These are phyloP conservation scores for Ypsolopha scabrella DNA, from an alignment of 2,888 invertebrate species.

Conservation along the genomic window DNA sequence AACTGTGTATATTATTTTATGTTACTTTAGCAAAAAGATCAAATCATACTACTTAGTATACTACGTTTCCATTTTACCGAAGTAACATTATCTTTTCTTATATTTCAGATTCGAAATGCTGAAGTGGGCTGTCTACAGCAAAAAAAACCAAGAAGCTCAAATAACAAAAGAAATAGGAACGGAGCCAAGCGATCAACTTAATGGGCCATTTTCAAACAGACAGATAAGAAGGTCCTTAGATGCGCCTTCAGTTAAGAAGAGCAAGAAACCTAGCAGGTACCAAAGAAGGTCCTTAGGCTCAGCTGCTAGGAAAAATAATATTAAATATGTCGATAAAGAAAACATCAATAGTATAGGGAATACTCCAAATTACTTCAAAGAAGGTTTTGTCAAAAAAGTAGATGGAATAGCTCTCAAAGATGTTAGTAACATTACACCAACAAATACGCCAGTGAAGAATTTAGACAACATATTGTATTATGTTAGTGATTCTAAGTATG, in stretches of 20 bases:
- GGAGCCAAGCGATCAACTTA: constrained; percentile 25
- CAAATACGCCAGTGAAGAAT: constrained; percentile 42
- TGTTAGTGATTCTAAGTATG: constrained; percentile 36
- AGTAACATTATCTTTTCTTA: not conserved
- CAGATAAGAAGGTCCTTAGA: constrained; percentile 47
- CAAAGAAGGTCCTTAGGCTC: constrained; percentile 54
- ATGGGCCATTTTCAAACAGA: constrained; percentile 26
- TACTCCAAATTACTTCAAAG: constrained; percentile 72
- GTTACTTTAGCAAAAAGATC: too few species aligned
- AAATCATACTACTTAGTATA: not conserved
- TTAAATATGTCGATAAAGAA: constrained; percentile 50
- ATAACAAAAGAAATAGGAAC: constrained; percentile 24
- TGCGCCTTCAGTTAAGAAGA: constrained; percentile 48
- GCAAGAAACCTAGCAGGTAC: constrained; percentile 58
- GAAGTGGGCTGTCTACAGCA: constrained; percentile 72
- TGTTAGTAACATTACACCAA: constrained; percentile 74
- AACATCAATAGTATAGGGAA: constrained; percentile 63
- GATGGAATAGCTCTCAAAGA: constrained; percentile 66
- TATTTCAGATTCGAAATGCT: constrained; percentile 50
- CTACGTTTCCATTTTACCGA: not conserved
- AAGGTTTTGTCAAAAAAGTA: constrained; percentile 67
- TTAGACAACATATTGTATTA: constrained; percentile 41
- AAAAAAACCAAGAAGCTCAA: constrained; percentile 49
- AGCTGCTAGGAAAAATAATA: constrained; percentile 41
- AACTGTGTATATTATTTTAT: too few species aligned